Percentiles rank a stretch among this genome's conserved stretches.
Conservation (phyloP, 2,113 vertebrate genomes). For the Microcebus ravelobensis region DNA sequence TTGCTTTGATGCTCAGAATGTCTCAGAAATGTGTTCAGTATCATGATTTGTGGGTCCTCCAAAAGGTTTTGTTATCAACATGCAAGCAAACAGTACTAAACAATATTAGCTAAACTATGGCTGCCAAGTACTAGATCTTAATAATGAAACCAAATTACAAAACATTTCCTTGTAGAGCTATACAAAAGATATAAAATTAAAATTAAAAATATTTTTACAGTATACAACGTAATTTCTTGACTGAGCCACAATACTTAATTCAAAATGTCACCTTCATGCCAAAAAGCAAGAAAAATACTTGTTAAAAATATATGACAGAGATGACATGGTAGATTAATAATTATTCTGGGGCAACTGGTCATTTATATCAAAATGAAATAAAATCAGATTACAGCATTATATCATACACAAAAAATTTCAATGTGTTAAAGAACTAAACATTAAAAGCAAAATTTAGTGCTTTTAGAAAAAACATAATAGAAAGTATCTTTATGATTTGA, state of each 20-base stretch:
- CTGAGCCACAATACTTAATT: neutral
- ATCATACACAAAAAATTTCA: neutral
- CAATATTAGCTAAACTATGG: slow-evolving; percentile 77
- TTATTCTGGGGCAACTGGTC: neutral
- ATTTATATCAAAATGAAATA: neutral
- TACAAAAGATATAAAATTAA: slow-evolving; percentile 87
- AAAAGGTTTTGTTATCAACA: slow-evolving; percentile 81
- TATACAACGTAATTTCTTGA: neutral
- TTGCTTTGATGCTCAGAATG: slow-evolving; percentile 74
- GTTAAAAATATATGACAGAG: neutral
- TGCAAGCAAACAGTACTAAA: slow-evolving; percentile 85
- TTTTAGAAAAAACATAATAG: neutral
- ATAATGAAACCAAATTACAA: slow-evolving; percentile 85
- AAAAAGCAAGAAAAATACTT: neutral
- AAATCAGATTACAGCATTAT: neutral
- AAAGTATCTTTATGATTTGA: neutral
- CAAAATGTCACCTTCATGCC: neutral
- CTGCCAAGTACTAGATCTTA: slow-evolving; percentile 80
- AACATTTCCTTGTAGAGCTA: slow-evolving; percentile 87
- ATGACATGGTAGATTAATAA: neutral
- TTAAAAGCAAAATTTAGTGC: neutral
- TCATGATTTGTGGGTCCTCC: slow-evolving; percentile 81
- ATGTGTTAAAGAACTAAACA: neutral
- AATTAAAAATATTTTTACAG: slow-evolving; percentile 73
- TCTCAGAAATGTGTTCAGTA: slow-evolving; percentile 64